A percentile compares a stretch with the other conserved stretches of the same genome.
Conservation (phyloP, 2,113 vertebrate species). For the Thermophis baileyi region DNA sequence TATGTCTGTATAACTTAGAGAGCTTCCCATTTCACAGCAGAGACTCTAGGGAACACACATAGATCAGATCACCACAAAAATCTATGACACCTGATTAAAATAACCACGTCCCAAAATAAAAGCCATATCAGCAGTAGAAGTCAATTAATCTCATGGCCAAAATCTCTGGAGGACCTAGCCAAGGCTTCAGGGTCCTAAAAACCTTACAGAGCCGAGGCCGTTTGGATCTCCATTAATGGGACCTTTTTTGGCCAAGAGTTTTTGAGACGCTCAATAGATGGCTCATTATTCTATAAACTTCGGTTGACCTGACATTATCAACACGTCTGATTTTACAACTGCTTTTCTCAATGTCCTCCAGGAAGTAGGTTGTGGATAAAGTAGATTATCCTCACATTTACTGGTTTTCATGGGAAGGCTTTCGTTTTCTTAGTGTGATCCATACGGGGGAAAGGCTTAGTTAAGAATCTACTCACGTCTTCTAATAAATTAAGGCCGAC, state of each 20-base stretch:
- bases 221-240: background rate
- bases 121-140: background rate
- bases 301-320: background rate
- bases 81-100: background rate
- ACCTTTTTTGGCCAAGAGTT: background rate
- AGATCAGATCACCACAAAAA: background rate
- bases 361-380: constrained; percentile 19
- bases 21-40: background rate
- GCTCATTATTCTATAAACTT: background rate
- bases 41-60: background rate
- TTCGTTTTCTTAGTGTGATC: fast-evolving
- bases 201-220: background rate
- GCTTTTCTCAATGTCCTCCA: background rate
- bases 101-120: background rate
- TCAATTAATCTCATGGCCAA: background rate
- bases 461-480: fast-evolving
- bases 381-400: constrained; percentile 23
- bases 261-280: background rate
- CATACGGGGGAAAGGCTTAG: background rate
- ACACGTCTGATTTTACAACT: background rate
- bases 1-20: background rate
- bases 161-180: background rate
- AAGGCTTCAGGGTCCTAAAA: background rate
- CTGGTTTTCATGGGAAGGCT: background rate
- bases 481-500: background rate